phyloP scores from a whole-genome alignment of 2,888 invertebrate genomes.

The Dryococelus australis region DNA sequence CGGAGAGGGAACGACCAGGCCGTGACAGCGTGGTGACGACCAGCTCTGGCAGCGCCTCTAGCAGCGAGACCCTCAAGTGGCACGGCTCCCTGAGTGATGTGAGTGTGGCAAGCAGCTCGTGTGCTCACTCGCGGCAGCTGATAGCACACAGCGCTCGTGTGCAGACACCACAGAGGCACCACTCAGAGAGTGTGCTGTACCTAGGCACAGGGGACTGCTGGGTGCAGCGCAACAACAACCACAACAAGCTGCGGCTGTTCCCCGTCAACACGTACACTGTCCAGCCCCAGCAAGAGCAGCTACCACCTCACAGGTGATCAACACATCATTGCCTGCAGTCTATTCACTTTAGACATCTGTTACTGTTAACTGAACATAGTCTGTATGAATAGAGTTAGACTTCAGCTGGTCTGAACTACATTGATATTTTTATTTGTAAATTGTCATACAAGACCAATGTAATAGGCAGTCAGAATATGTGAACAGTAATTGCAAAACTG shows the following conservation, averaged over 20 bases:
- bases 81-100: constrained; percentile 79
- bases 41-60: constrained; percentile 68
- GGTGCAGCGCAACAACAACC: constrained; percentile 57
- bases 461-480: too few relatives aligned
- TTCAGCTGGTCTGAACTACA: too few relatives aligned
- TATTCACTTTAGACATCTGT: too few relatives aligned
- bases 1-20: constrained; percentile 48
- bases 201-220: constrained; percentile 63
- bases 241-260: constrained; percentile 68
- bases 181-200: constrained; percentile 78
- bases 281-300: constrained; percentile 55
- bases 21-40: constrained; percentile 71
- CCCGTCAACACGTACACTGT: constrained; percentile 75
- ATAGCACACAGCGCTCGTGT: constrained; percentile 81
- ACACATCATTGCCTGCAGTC: too few relatives aligned
- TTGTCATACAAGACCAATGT: too few relatives aligned
- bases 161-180: constrained; percentile 78
- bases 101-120: constrained; percentile 66
- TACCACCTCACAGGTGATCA: constrained; percentile 48
- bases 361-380: too few relatives aligned
- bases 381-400: too few relatives aligned
- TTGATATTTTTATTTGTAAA: too few relatives aligned
- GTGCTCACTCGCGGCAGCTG: constrained; percentile 60
- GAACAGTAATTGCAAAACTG: too few relatives aligned
- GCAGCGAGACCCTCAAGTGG: constrained; percentile 82